Base-by-base conservation (phyloP, 2,888 invertebrate species). In the Protonemura montana region DNA sequence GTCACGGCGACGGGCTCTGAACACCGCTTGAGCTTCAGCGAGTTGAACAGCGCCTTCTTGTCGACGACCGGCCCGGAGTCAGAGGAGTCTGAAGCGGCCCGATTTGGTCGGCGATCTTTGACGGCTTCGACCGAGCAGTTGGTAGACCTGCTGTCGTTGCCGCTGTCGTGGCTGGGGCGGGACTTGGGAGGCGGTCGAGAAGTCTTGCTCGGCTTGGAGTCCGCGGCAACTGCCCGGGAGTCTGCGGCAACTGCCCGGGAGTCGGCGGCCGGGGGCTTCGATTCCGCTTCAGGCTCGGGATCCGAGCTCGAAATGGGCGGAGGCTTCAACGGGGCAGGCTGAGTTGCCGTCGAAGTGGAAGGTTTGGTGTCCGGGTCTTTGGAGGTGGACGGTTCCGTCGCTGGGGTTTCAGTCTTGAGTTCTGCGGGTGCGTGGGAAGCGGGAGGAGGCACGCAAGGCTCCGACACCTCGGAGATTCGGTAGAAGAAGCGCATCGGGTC, bases 401-500 rank as follows among this genome's bases (percentile, higher is more conserved):
- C 30, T 3, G 35, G 7, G n/a, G 35, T 16, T 83, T 83, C 41
- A 41, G 41, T 83, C 82, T 41, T 35, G 35, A 13, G 30, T 3
- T 13, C 10, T 16, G 28, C n/a, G 16, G 35, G n/a, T 2, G 82
- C n/a, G 30, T 3, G 7, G 35, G 28, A 3, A 21, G 35, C 25
- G 26, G 82, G n/a, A 21, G 35, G 16, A 41, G 82, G 84, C 10
- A 28, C 30, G 13, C 41, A 26, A 28, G 41, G 76, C 13, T 76
- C 26, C 78, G 27, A 41, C 7, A 7, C 41, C 42, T 86, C 78
- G 28, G n/a, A 59, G 87, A 95, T 95, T 88, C 94, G 94, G 90
- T 95, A 95, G 91, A 95, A 95, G 91, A 95, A 95, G 88, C 94
- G 92, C 95, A 95, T 95, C n/a, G 95, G 95, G 89, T 94, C 95